Evolutionary conservation across 2,888 invertebrate genomes (phyloP), one percentile per base, ranked within the genome.

Genomic region (Nomada flava): DNA sequence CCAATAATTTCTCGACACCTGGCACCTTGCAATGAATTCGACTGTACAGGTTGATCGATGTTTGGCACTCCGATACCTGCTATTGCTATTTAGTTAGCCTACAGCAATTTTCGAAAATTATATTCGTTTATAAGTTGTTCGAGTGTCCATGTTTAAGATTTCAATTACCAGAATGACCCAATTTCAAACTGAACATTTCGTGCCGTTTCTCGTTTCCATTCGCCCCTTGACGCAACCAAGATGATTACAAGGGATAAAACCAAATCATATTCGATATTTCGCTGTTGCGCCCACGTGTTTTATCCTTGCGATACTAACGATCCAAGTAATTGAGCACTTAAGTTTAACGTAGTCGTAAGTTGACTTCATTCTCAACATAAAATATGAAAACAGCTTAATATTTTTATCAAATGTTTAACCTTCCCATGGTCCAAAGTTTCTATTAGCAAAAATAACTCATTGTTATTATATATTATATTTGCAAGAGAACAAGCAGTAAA

Each of bases 21-120:
- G 47, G 18, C 18, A 82, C 65, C 77, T 74, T 52, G 23, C 26
- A 68, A 70, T 65, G 57, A 50, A 75, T 76, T 29, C 53, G n/a
- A 36, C 15, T 50, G 29, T 11, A 5, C 15, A 15, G 47, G 67
- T 13, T 47, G 59, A 73, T 73, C 69, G 9, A 69, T 70, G 52
- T 62, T 65, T 72, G 42, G 55, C 26, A 10, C 13, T 13, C 18
- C 52, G 42, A 60, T 15, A 44, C 2, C 23, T n/a, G n/a, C 5
- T 36, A 36, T 36, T 36, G 36, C 0, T 36, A 7, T 7, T 36
- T 36, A 36, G 36, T 36, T 36, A 36, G 36, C 36, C 7, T 7
- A 36, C 7, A 36, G 36, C 7, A 36, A 36, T 36, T 36, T 36
- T 36, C 36, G 7, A 36, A 36, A 36, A 36, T 36, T 36, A 36